Evolutionary conservation across 2,113 vertebrate genomes (phyloP).

Genomic region (Cinclus cinclus): DNA sequence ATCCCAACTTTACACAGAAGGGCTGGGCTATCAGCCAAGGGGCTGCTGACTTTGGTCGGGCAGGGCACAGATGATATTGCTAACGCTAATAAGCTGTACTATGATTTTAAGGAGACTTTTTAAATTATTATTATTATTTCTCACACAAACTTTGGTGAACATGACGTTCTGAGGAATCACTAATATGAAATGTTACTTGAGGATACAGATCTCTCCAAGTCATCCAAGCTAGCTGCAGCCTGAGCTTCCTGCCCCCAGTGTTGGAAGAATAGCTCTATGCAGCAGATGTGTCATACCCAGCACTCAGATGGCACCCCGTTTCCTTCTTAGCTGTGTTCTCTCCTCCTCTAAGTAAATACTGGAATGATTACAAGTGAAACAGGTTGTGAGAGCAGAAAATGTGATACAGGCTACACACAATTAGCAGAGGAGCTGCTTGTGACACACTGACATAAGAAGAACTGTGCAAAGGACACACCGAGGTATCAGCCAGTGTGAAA

Average conservation of each 20-base stretch:
- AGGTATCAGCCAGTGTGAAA: neutral
- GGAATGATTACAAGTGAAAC: conserved; percentile 43
- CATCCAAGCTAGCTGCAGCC: conserved; percentile 17
- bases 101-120: neutral
- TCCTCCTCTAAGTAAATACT: conserved; percentile 46
- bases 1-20: neutral
- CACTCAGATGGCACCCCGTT: neutral
- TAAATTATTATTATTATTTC: neutral
- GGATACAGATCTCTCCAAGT: conserved; percentile 15
- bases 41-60: neutral
- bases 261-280: neutral
- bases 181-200: conserved; percentile 33
- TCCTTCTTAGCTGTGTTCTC: conserved; percentile 28
- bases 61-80: neutral
- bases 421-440: conserved; percentile 12
- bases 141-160: neutral
- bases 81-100: neutral
- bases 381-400: conserved; percentile 14
- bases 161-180: neutral
- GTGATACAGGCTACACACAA: neutral
- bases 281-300: conserved; percentile 26
- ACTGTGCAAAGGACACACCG: neutral
- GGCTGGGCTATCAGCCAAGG: neutral
- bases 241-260: neutral
- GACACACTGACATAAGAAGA: neutral